These are phyloP conservation scores for Drosophila recens DNA, from an alignment of 2,888 invertebrate genomes.

Conservation along the genomic window DNA sequence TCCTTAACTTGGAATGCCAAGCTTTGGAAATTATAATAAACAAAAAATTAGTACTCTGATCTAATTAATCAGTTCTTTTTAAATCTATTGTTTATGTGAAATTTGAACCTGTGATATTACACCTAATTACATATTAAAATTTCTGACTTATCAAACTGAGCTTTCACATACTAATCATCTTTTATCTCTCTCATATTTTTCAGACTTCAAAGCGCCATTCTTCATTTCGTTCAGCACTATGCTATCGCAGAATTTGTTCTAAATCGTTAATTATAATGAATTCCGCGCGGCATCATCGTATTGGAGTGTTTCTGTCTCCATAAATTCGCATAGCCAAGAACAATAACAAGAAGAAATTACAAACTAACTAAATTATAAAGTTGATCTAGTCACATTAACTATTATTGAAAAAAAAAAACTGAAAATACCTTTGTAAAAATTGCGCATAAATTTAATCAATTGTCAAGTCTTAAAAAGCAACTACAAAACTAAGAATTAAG, in stretches of 20 bases:
- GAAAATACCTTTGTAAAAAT: no score
- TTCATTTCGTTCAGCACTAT: slow-evolving; percentile 62
- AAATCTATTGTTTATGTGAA: background rate
- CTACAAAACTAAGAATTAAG: slow-evolving; percentile 8
- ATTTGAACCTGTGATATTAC: background rate
- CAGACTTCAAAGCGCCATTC: slow-evolving; percentile 49
- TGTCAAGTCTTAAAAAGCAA: slow-evolving; percentile 24
- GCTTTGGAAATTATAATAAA: slow-evolving; percentile 29
- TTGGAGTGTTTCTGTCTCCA: slow-evolving; percentile 86
- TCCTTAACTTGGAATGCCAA: slow-evolving; percentile 19
- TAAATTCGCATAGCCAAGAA: slow-evolving; percentile 60
- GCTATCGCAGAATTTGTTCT: slow-evolving; percentile 81
- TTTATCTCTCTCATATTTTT: slow-evolving; percentile 33
- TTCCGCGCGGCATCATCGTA: slow-evolving; percentile 85
- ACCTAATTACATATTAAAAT: no score
- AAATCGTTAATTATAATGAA: slow-evolving; percentile 83
- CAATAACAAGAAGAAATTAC: slow-evolving; percentile 23
- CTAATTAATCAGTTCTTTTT: background rate
- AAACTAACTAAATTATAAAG: slow-evolving; percentile 31
- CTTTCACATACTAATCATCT: background rate
- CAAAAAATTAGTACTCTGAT: background rate
- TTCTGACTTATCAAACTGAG: no score
- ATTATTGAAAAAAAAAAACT: slow-evolving; percentile 28
- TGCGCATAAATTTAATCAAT: slow-evolving; percentile 13
- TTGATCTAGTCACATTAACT: slow-evolving; percentile 76